These are phyloP conservation scores for Rhabdornis inornatus DNA, from an alignment of 2,113 vertebrate species.

Conservation along the genomic window DNA sequence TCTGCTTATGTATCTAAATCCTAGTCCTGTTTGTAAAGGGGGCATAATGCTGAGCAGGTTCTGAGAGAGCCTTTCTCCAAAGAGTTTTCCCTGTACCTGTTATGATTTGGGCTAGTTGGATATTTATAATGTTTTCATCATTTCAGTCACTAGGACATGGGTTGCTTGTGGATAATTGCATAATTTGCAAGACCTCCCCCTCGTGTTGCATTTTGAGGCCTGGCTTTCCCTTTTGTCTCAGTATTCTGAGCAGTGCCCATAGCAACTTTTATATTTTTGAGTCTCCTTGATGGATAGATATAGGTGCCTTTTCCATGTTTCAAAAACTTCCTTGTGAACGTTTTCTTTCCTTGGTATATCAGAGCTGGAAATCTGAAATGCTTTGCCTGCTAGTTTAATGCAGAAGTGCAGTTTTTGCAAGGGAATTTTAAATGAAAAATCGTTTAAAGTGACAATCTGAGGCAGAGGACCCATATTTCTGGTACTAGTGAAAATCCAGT, in stretches of 20 bases:
- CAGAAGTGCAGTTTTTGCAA: background rate
- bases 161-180: background rate
- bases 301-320: background rate
- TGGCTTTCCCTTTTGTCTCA: background rate
- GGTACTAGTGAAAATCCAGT: background rate
- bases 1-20: background rate
- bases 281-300: background rate
- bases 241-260: background rate
- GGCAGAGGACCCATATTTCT: background rate
- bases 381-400: background rate
- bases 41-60: background rate
- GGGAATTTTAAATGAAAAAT: background rate
- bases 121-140: background rate
- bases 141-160: background rate
- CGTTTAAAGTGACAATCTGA: background rate
- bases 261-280: background rate
- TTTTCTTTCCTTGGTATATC: background rate
- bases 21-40: background rate
- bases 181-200: background rate
- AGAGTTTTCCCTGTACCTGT: background rate
- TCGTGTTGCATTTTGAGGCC: background rate
- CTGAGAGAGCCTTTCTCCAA: background rate
- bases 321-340: background rate
- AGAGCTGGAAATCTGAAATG: background rate
- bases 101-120: background rate